Conservation (phyloP, 53 echinoderm and acorn worm genomes). For the Antedon mediterranea region DNA sequence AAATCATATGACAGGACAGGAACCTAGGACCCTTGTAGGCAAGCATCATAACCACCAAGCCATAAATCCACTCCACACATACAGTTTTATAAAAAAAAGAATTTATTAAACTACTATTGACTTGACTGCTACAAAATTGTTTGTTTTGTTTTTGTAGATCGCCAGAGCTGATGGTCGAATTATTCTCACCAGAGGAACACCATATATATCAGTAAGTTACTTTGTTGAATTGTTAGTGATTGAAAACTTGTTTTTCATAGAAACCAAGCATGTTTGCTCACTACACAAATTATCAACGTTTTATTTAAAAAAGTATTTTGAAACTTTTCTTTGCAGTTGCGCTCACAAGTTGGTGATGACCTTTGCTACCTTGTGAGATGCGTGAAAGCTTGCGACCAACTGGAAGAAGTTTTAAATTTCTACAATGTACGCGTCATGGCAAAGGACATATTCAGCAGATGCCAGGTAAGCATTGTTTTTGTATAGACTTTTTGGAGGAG, state of each 20-base stretch:
- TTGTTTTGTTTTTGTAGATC: constrained; percentile 9
- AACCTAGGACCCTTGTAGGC: too few species aligned
- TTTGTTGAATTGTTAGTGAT: constrained; percentile 4
- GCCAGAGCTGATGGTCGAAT: constrained; percentile 15
- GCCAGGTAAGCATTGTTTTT: constrained; percentile 81
- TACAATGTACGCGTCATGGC: constrained; percentile 58
- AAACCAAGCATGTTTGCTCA: neutral
- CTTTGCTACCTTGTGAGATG: constrained; percentile 9
- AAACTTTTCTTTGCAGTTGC: constrained; percentile 28
- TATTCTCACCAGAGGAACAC: constrained; percentile 14
- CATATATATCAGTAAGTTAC: constrained; percentile 16
- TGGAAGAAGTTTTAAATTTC: constrained; percentile 38
- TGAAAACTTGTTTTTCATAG: constrained; percentile 54
- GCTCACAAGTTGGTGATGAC: constrained; percentile 62
- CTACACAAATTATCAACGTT: too few species aligned
- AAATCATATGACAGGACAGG: too few species aligned
- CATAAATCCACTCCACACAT: too few species aligned
- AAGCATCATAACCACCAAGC: too few species aligned
- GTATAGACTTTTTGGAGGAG: too few species aligned
- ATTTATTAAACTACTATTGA: too few species aligned
- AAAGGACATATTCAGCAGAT: constrained; percentile 73
- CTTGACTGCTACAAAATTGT: too few species aligned
- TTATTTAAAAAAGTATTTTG: too few species aligned
- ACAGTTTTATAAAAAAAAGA: too few species aligned
- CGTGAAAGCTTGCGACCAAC: constrained; percentile 60